Evolutionary conservation across 2,113 vertebrate genomes (phyloP).

Genomic region (Halichoeres trimaculatus): DNA sequence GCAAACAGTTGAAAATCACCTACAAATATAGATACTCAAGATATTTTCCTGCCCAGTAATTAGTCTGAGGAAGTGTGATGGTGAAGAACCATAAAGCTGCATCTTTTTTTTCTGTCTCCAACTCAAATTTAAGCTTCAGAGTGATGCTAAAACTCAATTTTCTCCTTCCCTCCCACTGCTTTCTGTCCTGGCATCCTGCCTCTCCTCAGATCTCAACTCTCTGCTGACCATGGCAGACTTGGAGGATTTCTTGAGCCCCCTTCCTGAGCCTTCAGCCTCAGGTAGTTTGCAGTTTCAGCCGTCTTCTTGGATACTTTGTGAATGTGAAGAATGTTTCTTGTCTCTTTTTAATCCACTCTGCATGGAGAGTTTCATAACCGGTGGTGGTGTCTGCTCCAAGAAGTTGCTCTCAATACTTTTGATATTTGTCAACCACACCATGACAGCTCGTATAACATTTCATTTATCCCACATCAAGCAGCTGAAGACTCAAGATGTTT

Average conservation of each 20-base stretch:
- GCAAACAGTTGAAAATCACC: neutral
- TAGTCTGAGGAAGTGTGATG: neutral
- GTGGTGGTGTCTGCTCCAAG: neutral
- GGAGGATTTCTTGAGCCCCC: slow-evolving; percentile 82
- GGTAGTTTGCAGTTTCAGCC: slow-evolving; percentile 73
- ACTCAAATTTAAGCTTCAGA: slow-evolving; percentile 1
- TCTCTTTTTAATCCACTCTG: slow-evolving; percentile 5
- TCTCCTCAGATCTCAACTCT: slow-evolving; percentile 76
- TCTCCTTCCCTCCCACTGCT: neutral
- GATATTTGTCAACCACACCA: too few species aligned
- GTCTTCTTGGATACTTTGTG: slow-evolving; percentile 1
- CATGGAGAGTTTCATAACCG: slow-evolving; percentile 24
- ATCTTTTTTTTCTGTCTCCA: neutral
- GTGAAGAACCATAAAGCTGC: neutral
- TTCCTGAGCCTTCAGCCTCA: slow-evolving; percentile 87
- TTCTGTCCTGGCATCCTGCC: neutral
- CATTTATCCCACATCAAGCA: too few species aligned
- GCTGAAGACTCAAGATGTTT: too few species aligned
- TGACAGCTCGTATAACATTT: too few species aligned
- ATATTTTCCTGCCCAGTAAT: neutral
- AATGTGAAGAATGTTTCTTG: neutral
- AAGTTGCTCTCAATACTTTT: neutral
- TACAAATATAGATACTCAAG: neutral
- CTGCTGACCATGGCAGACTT: slow-evolving; percentile 71
- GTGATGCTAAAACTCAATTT: slow-evolving; percentile 5